Base-by-base conservation (phyloP, 30 jellyfish, hydroid and myxozoan species). In the Mastigias papua region DNA sequence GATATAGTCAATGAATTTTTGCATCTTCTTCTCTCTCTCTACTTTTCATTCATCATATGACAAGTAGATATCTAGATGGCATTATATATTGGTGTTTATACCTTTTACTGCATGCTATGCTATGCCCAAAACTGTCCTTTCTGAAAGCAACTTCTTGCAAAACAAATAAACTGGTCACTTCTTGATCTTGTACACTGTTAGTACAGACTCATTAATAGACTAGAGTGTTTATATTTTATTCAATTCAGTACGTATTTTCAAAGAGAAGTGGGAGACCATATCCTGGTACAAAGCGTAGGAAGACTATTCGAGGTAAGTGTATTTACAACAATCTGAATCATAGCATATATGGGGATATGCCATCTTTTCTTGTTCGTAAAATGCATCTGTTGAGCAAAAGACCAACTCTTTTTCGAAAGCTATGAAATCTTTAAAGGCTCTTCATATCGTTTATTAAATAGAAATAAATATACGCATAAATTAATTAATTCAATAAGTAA, bases 201-300 rank as follows among this genome's bases (percentile, higher is more conserved):
- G 7, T 42, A 0, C 7, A 42, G 0, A 8, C 54, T 42, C 54
- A 42, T 42, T 42, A 8, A 42, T 42, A 0, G 13, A 42, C 7
- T 42, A 0, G 13, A 42, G 13, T 15, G 7, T 42, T 4, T 0
- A 4, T 42, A 15, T 42, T 42, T 0, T 42, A 8, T 42, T 42
- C 13, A 0, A 51, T 37, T 13, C 79, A 87, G 96, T 22, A 61
- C 69, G 31, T 87, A 75, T 76, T 28, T 74, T 34, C 96, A 87
- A 46, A 74, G 20, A 60, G 33, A 67, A 63, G 96, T 78, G 20
- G 96, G 96, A 25, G 96, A 87, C 60, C 78, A 87, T 46, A 85
- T 87, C 23, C 80, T 75, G 42, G 90, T 69, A 2, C 74, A 76
- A n/a, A 75, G 90, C 34, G 50, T 74, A 5, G 29, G 82, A 48